These are phyloP conservation scores for Erebia palarica DNA, from an alignment of 2,888 invertebrate genomes.

Conservation along the genomic window DNA sequence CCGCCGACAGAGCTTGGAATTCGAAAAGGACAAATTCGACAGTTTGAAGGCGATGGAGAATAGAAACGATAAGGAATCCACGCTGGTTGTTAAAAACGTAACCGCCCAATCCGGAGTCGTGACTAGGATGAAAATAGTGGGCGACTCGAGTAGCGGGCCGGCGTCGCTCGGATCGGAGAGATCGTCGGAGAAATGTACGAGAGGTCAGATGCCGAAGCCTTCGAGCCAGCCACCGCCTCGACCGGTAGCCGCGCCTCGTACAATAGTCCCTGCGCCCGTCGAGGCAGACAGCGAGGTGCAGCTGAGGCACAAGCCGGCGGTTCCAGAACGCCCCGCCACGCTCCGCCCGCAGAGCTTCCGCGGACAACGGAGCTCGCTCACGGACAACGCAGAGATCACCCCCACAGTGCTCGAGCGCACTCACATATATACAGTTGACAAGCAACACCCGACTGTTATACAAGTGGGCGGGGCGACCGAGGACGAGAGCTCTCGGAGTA, in stretches of 20 bases:
- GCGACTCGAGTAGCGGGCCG: slow-evolving; percentile 63
- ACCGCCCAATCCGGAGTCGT: slow-evolving; percentile 74
- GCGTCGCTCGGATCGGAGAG: slow-evolving; percentile 57
- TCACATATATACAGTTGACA: slow-evolving; percentile 88
- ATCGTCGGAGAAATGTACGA: slow-evolving; percentile 49
- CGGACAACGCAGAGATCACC: slow-evolving; percentile 45
- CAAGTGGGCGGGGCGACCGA: slow-evolving; percentile 72
- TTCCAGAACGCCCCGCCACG: slow-evolving; percentile 90
- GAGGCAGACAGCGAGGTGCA: slow-evolving; percentile 66
- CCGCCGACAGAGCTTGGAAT: slow-evolving; percentile 81
- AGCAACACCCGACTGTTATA: slow-evolving; percentile 88
- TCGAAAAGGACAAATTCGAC: slow-evolving; percentile 77
- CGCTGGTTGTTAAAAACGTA: slow-evolving; percentile 64
- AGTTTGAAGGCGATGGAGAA: slow-evolving; percentile 49
- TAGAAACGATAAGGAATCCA: slow-evolving; percentile 51
- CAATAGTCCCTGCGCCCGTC: slow-evolving; percentile 58
- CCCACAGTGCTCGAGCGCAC: slow-evolving; percentile 84
- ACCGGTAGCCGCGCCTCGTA: slow-evolving; percentile 77
- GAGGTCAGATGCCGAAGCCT: slow-evolving; percentile 60
- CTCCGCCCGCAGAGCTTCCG: slow-evolving; percentile 83
- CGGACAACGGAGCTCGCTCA: slow-evolving; percentile 62
- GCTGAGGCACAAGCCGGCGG: slow-evolving; percentile 87
- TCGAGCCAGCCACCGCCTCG: slow-evolving; percentile 79
- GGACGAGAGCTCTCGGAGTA: slow-evolving; percentile 59
- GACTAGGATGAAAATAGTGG: slow-evolving; percentile 68